Base-by-base conservation (phyloP, 2,113 vertebrate genomes). In the Machaerirhynchus nigripectus region DNA sequence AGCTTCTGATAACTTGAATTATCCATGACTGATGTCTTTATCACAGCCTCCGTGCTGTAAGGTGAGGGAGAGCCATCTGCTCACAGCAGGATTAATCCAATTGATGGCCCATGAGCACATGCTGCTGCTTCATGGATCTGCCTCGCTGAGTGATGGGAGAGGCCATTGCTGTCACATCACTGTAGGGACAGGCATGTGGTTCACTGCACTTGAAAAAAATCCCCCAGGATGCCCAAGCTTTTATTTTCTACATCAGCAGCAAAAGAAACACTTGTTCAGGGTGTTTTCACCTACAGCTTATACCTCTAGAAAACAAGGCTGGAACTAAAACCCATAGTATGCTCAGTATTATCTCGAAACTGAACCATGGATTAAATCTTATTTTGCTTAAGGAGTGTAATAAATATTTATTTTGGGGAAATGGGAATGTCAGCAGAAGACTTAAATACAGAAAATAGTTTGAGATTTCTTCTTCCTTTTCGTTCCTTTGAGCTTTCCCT, bases 11-110 rank as follows among this genome's bases (percentile, higher is more conserved):
- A 90, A 46, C 67, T 53, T 28, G 75, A 64, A 57, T 92, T 88
- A 40, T 27, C 85, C 57, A 13, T 83, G 86, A 40, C 47, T 88
- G 94, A 94, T 93, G 82, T 88, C 85, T 96, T 85, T 94, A 85
- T 93, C 92, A 19, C 57, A 74, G 75, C 52, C 77, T 53, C 63
- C 4, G 1, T 44, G 64, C 64, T 60, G 5, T 27, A 47, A 80
- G 71, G 67, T 65, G 65, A 91, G 71, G 90, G 78, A 78, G 63
- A 95, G 93, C 87, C 92, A 90, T 96, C 91, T 96, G 92, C 83
- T 91, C 82, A 8, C 87, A 74, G 79, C 59, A 49, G 87, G 84
- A 69, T 81, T 94, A 76, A 90, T 85, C 46, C 88, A 83, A 3
- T 35, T 83, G 82, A 35, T 73, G 91, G 88, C 67, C 82, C 40